phyloP scores from a whole-genome alignment of 2,888 invertebrate species.

The Drosophila tanythrix region DNA sequence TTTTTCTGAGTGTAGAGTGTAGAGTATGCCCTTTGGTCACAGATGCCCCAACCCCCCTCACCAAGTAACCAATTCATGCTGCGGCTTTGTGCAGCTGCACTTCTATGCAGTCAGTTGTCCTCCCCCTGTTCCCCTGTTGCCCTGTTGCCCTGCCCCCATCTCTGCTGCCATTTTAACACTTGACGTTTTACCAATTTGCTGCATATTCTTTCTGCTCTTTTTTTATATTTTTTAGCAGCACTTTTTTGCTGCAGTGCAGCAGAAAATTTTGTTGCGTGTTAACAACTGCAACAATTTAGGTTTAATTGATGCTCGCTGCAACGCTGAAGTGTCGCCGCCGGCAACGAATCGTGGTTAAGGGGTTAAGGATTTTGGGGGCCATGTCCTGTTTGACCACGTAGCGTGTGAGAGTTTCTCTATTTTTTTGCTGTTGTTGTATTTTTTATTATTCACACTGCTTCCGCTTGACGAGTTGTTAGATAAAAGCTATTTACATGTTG shows the following conservation, averaged over 20 bases:
- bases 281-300: slow-evolving; percentile 81
- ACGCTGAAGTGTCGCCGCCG: slow-evolving; percentile 72
- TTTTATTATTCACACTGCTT: slow-evolving; percentile 40
- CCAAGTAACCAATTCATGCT: slow-evolving; percentile 13
- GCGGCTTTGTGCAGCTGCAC: slow-evolving; percentile 74
- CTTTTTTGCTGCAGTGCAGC: slow-evolving; percentile 69
- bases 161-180: slow-evolving; percentile 61
- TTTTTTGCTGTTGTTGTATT: slow-evolving; percentile 7
- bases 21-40: slow-evolving; percentile 23
- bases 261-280: slow-evolving; percentile 81
- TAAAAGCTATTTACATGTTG: slow-evolving; percentile 81
- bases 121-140: not conserved
- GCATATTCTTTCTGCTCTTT: slow-evolving; percentile 32
- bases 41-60: not conserved
- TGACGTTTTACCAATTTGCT: slow-evolving; percentile 77
- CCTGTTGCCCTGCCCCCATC: not conserved
- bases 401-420: slow-evolving; percentile 26
- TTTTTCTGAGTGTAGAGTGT: not conserved
- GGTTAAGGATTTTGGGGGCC: slow-evolving; percentile 58
- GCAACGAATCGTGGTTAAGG: slow-evolving; percentile 37
- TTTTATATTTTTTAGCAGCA: slow-evolving; percentile 37
- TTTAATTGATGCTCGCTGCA: slow-evolving; percentile 79
- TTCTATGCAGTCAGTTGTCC: slow-evolving; percentile 53
- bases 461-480: slow-evolving; percentile 80
- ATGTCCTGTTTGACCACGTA: slow-evolving; percentile 56